These are phyloP conservation scores for Phaonia tiefii DNA, from an alignment of 2,888 invertebrate genomes.

Conservation along the genomic window DNA sequence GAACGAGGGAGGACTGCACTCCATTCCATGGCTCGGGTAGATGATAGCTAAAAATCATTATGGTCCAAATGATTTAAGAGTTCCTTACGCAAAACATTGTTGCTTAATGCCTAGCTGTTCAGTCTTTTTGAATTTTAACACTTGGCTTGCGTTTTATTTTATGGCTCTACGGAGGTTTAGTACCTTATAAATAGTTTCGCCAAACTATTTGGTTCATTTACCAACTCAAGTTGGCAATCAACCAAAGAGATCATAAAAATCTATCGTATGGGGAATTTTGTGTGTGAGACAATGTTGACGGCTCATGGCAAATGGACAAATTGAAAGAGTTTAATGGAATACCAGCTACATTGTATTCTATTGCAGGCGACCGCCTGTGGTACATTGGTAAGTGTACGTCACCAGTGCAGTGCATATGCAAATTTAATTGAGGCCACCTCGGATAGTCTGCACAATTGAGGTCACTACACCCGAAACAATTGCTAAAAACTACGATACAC, in stretches of 20 bases:
- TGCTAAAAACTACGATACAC: too few relatives aligned
- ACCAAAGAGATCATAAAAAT: not conserved
- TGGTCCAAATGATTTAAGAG: conserved; percentile 14
- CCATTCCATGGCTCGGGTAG: not conserved
- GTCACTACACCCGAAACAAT: too few relatives aligned
- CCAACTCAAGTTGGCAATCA: not conserved
- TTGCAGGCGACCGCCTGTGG: too few relatives aligned
- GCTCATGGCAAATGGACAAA: not conserved
- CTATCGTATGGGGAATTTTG: conserved; percentile 27
- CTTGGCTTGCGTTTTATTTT: not conserved
- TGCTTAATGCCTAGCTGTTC: conserved; percentile 33
- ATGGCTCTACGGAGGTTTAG: not conserved
- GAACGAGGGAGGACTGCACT: not conserved
- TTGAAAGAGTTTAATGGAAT: conserved; percentile 7
- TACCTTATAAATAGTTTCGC: conserved; percentile 23
- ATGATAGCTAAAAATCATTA: not conserved
- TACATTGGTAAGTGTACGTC: too few relatives aligned
- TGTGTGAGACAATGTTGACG: conserved; percentile 5
- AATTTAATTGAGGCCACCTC: too few relatives aligned
- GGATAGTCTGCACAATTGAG: too few relatives aligned
- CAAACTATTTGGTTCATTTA: conserved; percentile 36
- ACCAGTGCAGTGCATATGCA: too few relatives aligned
- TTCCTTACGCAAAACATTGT: conserved; percentile 57
- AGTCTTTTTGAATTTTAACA: conserved; percentile 24
- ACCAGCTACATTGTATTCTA: conserved; percentile 9